A percentile compares a stretch with the other conserved stretches of the same genome.
These are phyloP conservation scores for Alloscopus bannaensis DNA, from an alignment of 2,888 invertebrate genomes.

Conservation along the genomic window DNA sequence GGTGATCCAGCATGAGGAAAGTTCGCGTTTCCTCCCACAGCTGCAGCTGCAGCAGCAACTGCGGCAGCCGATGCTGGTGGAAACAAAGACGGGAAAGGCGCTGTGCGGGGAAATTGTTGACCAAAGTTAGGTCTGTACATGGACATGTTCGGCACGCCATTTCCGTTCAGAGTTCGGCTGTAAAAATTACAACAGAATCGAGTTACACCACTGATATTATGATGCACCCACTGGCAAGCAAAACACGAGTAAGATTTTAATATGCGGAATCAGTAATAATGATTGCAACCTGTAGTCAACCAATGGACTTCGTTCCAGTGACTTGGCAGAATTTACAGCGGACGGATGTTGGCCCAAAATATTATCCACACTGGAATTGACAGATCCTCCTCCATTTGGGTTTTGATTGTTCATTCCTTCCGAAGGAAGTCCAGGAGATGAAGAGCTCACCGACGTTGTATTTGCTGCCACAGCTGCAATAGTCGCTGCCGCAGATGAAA, in stretches of 20 bases:
- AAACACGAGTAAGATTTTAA: too few species aligned
- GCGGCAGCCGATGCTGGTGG: conserved; percentile 61
- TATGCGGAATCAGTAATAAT: too few species aligned
- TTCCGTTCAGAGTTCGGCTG: conserved; percentile 63
- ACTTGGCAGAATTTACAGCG: conserved; percentile 63
- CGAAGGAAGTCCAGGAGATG: conserved; percentile 66
- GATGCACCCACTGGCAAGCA: too few species aligned
- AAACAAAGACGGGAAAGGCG: conserved; percentile 68
- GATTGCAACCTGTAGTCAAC: conserved; percentile 71
- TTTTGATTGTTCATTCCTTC: conserved; percentile 72
- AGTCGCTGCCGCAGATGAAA: conserved; percentile 48
- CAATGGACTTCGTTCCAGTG: conserved; percentile 68
- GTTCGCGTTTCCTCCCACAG: conserved; percentile 55
- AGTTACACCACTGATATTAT: too few species aligned
- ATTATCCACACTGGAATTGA: conserved; percentile 63
- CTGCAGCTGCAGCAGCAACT: conserved; percentile 51
- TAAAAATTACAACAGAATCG: too few species aligned
- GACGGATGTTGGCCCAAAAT: conserved; percentile 71
- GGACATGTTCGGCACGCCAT: conserved; percentile 69
- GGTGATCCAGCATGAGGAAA: conserved; percentile 70
- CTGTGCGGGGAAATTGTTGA: conserved; percentile 69
- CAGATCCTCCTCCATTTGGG: conserved; percentile 54
- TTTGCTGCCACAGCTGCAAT: conserved; percentile 65
- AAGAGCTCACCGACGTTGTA: conserved; percentile 63
- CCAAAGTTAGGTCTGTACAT: conserved; percentile 73